Percentiles rank a stretch among this genome's conserved stretches.
phyloP scores from a whole-genome alignment of 2,113 vertebrate species.

The Ochotona princeps region DNA sequence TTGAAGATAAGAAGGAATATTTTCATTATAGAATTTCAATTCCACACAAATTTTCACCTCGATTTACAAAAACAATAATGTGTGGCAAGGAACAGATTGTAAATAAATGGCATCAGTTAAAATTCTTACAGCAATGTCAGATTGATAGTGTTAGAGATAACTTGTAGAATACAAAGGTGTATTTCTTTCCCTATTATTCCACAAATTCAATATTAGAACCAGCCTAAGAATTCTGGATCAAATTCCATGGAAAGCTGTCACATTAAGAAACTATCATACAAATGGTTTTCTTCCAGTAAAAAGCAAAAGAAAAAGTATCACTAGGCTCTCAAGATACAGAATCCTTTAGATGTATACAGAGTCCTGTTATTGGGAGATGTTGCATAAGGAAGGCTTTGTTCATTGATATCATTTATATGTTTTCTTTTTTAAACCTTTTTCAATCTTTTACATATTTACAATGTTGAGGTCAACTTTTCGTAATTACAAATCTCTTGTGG shows the following conservation, averaged over 20 bases:
- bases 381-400: background rate
- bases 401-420: background rate
- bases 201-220: background rate
- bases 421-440: background rate
- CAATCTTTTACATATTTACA: conserved; percentile 5
- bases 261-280: background rate
- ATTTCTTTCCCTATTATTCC: background rate
- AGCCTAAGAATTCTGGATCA: background rate
- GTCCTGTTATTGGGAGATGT: background rate
- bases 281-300: background rate
- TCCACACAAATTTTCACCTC: background rate
- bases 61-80: conserved; percentile 1
- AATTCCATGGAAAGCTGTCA: background rate
- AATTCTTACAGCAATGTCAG: background rate
- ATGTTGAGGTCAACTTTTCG: background rate
- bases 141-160: background rate
- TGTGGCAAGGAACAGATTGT: background rate
- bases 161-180: background rate
- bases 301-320: background rate
- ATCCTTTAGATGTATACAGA: background rate
- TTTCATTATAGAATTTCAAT: conserved; percentile 40
- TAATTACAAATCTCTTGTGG: background rate
- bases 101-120: conserved; percentile 4
- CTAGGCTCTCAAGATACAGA: background rate
- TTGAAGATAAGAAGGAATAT: background rate